These are phyloP conservation scores for Felis catus DNA, from an alignment of 2,113 vertebrate species.

Conservation along the genomic window F.catus_Fca126_mat1.0 CM031420.1:134147501-134148000, in stretches of 20 bases:
- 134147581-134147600: slow-evolving; percentile 68
- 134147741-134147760: neutral
- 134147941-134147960: neutral
- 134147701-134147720: neutral
- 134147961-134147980: neutral
- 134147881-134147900: accelerated
- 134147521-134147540: slow-evolving; percentile 56
- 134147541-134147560: slow-evolving; percentile 72
- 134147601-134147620: slow-evolving; percentile 36
- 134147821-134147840: neutral
- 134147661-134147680: neutral
- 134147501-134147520: slow-evolving; percentile 20
- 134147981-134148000: neutral
- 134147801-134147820: neutral
- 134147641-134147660: neutral
- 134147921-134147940: neutral
- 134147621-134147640: neutral
- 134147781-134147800: neutral
- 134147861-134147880: neutral
- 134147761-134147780: neutral
- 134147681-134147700: neutral
- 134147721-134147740: neutral
- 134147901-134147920: neutral
- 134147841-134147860: neutral
- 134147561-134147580: slow-evolving; percentile 72